These are phyloP conservation scores for Chrysolina oricalcia DNA, from an alignment of 2,888 invertebrate species.

Conservation along the genomic window DNA sequence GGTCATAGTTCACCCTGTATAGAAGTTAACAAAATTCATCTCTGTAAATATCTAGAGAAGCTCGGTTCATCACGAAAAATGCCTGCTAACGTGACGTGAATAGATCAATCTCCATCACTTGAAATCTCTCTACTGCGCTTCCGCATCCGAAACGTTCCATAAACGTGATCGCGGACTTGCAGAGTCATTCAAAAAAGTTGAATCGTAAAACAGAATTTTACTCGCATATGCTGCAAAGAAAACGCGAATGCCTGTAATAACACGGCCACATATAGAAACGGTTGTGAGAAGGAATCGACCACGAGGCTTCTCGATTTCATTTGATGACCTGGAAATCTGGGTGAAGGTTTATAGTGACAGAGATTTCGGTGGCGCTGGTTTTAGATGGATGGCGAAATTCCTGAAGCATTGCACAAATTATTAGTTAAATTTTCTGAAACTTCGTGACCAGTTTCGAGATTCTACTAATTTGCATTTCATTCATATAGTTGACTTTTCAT, in stretches of 20 bases:
- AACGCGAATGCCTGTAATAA: neutral
- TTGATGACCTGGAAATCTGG: neutral
- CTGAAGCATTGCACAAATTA: neutral
- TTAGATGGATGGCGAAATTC: neutral
- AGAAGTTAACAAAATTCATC: no score
- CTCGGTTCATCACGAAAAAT: constrained; percentile 2
- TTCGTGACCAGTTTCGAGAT: no score
- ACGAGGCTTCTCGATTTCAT: neutral
- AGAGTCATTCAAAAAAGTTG: neutral
- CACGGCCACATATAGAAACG: neutral
- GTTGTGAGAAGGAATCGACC: neutral
- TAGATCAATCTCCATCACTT: neutral
- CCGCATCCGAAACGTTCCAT: neutral
- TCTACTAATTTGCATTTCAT: no score
- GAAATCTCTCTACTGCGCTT: neutral
- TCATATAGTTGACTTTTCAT: no score
- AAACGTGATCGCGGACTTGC: neutral
- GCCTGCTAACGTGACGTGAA: neutral
- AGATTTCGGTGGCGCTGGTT: neutral
- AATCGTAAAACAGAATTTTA: neutral
- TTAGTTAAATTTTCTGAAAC: no score
- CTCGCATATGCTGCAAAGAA: neutral
- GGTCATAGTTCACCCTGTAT: no score
- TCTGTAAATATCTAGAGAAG: neutral
- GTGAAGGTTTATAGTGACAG: neutral